These are phyloP conservation scores for Adelosebastes latens DNA, from an alignment of 2,797 vertebrate species.

Conservation along the genomic window DNA sequence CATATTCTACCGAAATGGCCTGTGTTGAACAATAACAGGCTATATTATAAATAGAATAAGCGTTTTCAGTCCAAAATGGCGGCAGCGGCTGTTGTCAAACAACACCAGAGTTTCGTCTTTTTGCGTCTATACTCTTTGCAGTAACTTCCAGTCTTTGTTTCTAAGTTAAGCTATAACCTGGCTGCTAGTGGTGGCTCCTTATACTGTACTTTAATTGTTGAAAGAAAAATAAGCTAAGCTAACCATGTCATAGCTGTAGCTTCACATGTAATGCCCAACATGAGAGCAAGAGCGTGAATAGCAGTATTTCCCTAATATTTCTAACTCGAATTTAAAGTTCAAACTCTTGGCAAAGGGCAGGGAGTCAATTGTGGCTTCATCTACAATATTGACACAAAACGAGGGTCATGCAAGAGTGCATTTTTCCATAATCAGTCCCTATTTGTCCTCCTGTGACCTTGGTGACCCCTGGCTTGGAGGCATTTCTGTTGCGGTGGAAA, in stretches of 20 bases:
- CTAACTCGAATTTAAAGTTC: neutral
- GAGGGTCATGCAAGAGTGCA: neutral
- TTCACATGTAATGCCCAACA: neutral
- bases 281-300: neutral
- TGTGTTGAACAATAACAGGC: no score
- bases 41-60: no score
- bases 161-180: neutral
- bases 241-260: neutral
- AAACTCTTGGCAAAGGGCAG: neutral
- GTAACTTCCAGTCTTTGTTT: neutral
- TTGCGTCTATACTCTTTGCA: no score
- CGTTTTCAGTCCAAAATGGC: no score
- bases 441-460: neutral
- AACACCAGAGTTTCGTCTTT: no score
- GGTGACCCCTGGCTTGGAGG: slow-evolving; percentile 1
- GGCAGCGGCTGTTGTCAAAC: no score
- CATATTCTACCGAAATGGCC: no score
- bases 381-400: neutral
- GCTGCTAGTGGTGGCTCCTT: neutral
- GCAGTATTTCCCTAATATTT: neutral
- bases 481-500: neutral
- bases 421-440: neutral
- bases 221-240: neutral
- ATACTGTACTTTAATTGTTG: no score
- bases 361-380: neutral